Base-by-base conservation (phyloP, 2,797 vertebrate genomes). In the Fistularia tabacaria region DNA sequence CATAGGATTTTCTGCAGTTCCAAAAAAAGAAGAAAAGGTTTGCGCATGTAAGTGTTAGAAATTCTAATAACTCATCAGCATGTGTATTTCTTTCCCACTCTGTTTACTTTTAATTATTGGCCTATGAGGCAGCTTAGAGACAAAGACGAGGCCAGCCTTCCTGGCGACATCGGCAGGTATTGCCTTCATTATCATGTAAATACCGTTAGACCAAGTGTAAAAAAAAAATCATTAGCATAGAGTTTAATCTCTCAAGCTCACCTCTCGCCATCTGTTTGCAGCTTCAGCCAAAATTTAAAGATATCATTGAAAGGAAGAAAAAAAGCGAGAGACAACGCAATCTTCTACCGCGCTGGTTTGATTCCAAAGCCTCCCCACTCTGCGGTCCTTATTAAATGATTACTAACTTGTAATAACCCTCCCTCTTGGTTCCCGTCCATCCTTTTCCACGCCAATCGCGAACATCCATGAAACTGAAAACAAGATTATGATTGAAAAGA, bases 41-140 rank as follows among this genome's bases (percentile, higher is more conserved):
- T 41, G 8, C 38, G 38, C 51, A 38, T 36, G 1, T 6, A 13
- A 38, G 51, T 43, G 51, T 36, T 39, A 42, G 51, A 25, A 12
- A 42, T 53, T 14, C 58, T 69, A 73, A 25, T 25, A 25, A 25
- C 5, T 25, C 25, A 73, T 82, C 73, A 81, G 65, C 75, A 66
- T 81, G 74, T 86, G 80, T 84, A 83, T 87, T 53, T 39, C 36
- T 43, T 53, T 53, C 25, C 51, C 15, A 36, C 14, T 3, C 87
- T 85, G 82, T 90, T 89, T 89, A 73, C 51, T 36, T 85, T 85
- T 83, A 88, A 90, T 88, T 83, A 85, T 60, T 56, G 69, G 38
- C 79, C 86, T 87, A 85, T 85, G 77, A 87, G 80, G 60, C 67
- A n/a, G 13, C 41, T 54, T 15, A 51, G 62, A 66, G 69, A 77